Evolutionary conservation across 2,797 vertebrate genomes (phyloP).

Genomic region (Limosa lapponica): DNA sequence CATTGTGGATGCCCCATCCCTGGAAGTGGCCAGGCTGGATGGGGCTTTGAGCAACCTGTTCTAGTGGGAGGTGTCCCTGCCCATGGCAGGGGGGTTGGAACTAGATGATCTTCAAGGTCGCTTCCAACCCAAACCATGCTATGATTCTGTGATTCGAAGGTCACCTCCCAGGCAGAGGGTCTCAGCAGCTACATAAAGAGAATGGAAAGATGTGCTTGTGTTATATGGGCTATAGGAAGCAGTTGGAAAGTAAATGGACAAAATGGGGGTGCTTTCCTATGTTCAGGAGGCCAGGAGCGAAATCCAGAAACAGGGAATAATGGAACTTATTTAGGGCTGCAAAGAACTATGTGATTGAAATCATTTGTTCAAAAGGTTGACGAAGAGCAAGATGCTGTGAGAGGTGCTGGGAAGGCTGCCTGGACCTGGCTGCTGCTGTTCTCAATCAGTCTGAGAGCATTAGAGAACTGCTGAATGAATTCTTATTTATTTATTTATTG

Average conservation of each 20-base stretch:
- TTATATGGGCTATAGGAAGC: background rate
- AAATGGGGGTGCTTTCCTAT: background rate
- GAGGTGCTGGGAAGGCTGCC: background rate
- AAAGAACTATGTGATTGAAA: background rate
- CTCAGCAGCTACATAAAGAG: background rate
- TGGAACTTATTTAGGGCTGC: background rate
- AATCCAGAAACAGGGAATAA: background rate
- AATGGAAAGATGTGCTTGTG: background rate
- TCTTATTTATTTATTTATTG: slow-evolving; percentile 18
- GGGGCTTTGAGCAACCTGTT: background rate
- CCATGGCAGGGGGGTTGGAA: background rate
- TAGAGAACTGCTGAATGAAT: slow-evolving; percentile 1
- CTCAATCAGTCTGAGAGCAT: background rate
- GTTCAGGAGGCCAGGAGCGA: background rate
- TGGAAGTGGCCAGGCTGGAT: background rate
- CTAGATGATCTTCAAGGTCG: background rate
- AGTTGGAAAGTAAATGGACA: background rate
- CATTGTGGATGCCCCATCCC: background rate
- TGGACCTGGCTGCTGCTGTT: background rate
- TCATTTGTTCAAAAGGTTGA: background rate
- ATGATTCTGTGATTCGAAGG: background rate
- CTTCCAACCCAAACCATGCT: background rate
- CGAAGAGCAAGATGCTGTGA: background rate
- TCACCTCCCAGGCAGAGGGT: background rate
- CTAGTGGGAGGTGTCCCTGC: background rate